Percentiles rank a stretch among this genome's conserved stretches.
phyloP scores from a whole-genome alignment of 2,888 invertebrate species.

The Erebia epiphron region DNA sequence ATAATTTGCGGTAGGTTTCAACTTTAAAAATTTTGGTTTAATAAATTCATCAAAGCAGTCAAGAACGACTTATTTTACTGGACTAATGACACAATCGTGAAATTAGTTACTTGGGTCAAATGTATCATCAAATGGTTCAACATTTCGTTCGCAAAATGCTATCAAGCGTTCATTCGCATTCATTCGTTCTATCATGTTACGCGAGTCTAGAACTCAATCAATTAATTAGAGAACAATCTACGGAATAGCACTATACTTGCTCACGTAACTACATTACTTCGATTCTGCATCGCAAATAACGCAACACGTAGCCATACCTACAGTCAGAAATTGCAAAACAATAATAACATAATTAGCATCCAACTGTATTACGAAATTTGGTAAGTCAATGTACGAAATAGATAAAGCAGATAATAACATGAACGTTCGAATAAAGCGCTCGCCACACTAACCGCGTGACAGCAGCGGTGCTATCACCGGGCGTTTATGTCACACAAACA shows the following conservation, averaged over 20 bases:
- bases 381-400: no score
- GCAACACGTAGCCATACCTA: not conserved
- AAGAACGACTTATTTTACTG: no score
- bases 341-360: constrained; percentile 1
- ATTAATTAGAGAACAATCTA: constrained; percentile 2
- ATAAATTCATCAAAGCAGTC: no score
- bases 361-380: not conserved
- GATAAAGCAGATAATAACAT: not conserved
- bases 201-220: constrained; percentile 2
- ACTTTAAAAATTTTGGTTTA: no score
- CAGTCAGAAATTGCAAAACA: constrained; percentile 4
- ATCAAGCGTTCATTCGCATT: not conserved
- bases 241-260: not conserved
- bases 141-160: constrained; percentile 1
- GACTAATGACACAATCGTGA: not conserved
- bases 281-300: not conserved
- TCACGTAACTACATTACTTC: not conserved
- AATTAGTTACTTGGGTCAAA: not conserved
- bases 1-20: no score
- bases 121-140: not conserved
- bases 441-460: not conserved
- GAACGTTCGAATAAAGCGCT: not conserved
- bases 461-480: not conserved
- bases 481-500: no score
- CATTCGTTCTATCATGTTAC: constrained; percentile 2